Conservation (phyloP, 2,888 invertebrate species). For the Adineta ricciae region DNA sequence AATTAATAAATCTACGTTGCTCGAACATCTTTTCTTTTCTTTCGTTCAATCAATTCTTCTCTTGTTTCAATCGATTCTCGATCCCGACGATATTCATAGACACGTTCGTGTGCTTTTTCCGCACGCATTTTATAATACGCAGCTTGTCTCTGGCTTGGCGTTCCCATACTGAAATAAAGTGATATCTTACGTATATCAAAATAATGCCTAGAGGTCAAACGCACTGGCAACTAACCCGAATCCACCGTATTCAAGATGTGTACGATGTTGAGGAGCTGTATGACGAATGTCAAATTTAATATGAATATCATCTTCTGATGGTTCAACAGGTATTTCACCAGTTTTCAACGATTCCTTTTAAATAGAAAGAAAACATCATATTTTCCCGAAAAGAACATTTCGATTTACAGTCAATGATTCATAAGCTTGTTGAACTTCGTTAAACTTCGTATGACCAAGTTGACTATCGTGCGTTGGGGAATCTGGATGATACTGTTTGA, state of each 20-base stretch:
- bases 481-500: conserved; percentile 14
- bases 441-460: not conserved
- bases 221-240: conserved; percentile 18
- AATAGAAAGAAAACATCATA: not conserved
- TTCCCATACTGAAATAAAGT: conserved; percentile 60
- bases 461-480: not conserved
- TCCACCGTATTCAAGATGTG: conserved; percentile 65
- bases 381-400: not conserved
- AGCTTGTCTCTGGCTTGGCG: conserved; percentile 66
- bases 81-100: conserved; percentile 55
- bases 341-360: not conserved
- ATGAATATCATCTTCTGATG: not conserved
- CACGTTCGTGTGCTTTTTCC: conserved; percentile 61
- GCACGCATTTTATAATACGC: conserved; percentile 64
- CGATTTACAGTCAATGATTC: not conserved
- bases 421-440: conserved; percentile 10
- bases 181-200: not conserved
- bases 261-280: conserved; percentile 76
- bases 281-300: conserved; percentile 51
- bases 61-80: conserved; percentile 36
- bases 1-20: conserved; percentile 57
- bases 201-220: not conserved
- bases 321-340: not conserved
- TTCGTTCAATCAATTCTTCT: conserved; percentile 57
- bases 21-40: conserved; percentile 60